phyloP scores from a whole-genome alignment of 1,140 invertebrate genomes.

The Halesus radiatus region DNA sequence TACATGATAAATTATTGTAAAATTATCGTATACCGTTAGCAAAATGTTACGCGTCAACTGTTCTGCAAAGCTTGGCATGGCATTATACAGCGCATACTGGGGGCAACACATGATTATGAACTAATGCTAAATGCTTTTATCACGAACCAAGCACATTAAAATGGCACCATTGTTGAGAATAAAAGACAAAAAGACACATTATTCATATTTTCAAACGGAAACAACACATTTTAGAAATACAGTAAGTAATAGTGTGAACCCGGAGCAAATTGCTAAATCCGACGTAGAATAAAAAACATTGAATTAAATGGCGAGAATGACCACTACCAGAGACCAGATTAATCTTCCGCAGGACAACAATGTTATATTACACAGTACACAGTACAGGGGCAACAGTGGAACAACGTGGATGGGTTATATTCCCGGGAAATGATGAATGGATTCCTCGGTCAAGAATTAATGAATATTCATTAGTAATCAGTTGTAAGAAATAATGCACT shows the following conservation, averaged over 20 bases:
- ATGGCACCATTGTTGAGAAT: neutral
- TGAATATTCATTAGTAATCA: conserved; percentile 36
- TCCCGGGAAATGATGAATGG: conserved; percentile 16
- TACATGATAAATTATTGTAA: conserved; percentile 11
- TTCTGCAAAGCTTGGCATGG: neutral
- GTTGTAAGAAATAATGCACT: neutral
- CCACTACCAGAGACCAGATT: too few relatives aligned
- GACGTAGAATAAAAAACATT: neutral
- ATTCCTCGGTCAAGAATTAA: conserved; percentile 3
- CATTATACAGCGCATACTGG: neutral
- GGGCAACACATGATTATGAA: neutral
- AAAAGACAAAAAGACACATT: neutral
- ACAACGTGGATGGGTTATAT: neutral
- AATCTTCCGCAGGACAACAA: too few relatives aligned
- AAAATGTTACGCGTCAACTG: conserved; percentile 31
- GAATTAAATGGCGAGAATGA: too few relatives aligned
- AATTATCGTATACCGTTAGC: conserved; percentile 17
- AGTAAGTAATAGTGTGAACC: neutral
- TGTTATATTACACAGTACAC: too few relatives aligned
- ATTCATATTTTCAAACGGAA: conserved; percentile 1
- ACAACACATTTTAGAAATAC: conserved; percentile 8
- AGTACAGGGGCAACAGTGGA: neutral
- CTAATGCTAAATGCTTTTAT: conserved; percentile 1
- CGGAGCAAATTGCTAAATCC: neutral
- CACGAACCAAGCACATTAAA: conserved; percentile 1